Evolutionary conservation across 2,797 vertebrate genomes (phyloP).

Genomic region (Trachops cirrhosus): DNA sequence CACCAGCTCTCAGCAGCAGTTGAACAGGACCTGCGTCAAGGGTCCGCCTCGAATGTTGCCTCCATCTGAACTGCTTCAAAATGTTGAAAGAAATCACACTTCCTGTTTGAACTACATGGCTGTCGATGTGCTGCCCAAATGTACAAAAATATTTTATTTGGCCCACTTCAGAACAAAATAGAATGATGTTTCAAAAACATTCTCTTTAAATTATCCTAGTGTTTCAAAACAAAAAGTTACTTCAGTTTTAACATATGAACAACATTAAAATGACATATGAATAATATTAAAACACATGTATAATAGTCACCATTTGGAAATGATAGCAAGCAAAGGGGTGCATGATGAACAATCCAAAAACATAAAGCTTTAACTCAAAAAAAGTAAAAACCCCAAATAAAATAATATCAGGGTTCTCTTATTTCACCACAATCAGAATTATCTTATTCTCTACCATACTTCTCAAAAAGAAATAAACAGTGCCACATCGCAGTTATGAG

Average conservation of each 20-base stretch:
- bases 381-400: not conserved
- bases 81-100: conserved; percentile 59
- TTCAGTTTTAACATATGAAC: conserved; percentile 68
- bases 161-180: conserved; percentile 65
- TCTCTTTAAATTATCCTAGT: conserved; percentile 73
- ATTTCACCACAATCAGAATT: conserved; percentile 36
- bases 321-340: not conserved
- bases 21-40: not conserved
- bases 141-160: conserved; percentile 72
- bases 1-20: not conserved
- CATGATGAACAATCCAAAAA: conserved; percentile 48
- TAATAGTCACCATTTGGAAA: conserved; percentile 61
- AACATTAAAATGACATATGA: conserved; percentile 63
- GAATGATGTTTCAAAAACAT: conserved; percentile 72
- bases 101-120: conserved; percentile 60
- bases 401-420: conserved; percentile 38
- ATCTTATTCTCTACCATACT: conserved; percentile 29
- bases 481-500: not conserved
- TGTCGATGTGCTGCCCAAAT: conserved; percentile 62
- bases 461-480: conserved; percentile 33
- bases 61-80: conserved; percentile 47
- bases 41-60: not conserved
- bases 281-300: conserved; percentile 56
- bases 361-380: conserved; percentile 24
- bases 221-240: conserved; percentile 66